Conservation (phyloP, 2,888 invertebrate species). For the Perdita meconis region DNA sequence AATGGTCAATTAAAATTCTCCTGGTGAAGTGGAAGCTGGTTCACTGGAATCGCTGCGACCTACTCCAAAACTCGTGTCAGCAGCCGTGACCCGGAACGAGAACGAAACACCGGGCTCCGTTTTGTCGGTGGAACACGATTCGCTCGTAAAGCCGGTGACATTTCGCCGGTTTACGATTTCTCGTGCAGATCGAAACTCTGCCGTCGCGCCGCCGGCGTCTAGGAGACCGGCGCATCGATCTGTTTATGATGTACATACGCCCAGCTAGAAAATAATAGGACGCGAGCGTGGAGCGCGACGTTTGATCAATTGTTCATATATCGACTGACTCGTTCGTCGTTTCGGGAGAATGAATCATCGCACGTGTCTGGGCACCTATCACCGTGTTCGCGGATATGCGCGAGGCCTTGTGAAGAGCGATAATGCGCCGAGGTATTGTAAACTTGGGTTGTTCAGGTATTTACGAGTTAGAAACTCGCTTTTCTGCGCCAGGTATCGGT, state of each 20-base stretch:
- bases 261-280: neutral
- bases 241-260: slow-evolving; percentile 29
- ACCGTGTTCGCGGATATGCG: slow-evolving; percentile 11
- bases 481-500: too few relatives aligned
- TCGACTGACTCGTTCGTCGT: neutral
- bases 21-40: neutral
- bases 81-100: slow-evolving; percentile 6
- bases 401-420: neutral
- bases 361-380: neutral
- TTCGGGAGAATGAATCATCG: slow-evolving; percentile 24
- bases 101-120: neutral
- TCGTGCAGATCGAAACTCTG: neutral
- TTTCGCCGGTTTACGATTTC: slow-evolving; percentile 48
- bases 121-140: slow-evolving; percentile 24
- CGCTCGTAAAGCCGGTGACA: slow-evolving; percentile 50
- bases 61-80: slow-evolving; percentile 1
- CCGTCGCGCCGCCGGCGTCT: slow-evolving; percentile 10
- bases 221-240: slow-evolving; percentile 41
- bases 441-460: neutral
- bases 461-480: neutral
- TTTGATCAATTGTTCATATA: slow-evolving; percentile 10
- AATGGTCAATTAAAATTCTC: neutral
- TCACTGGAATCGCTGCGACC: slow-evolving; percentile 1
- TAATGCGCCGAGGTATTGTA: neutral
- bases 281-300: neutral